Conservation (phyloP, 2,113 vertebrate genomes). For the Ailurus styani region DNA sequence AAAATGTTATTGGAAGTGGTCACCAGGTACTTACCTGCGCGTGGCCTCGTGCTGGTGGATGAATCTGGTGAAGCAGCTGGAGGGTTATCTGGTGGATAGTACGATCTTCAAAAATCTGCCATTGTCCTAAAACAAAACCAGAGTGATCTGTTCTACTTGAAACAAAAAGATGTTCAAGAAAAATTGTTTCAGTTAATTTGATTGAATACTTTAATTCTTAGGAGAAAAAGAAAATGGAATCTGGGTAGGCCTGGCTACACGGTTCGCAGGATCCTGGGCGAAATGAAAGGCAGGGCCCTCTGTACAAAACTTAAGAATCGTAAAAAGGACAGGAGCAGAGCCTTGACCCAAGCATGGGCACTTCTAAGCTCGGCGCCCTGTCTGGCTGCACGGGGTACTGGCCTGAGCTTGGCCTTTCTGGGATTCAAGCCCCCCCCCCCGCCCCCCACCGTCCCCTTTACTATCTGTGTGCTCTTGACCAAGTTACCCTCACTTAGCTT, state of each 20-base stretch:
- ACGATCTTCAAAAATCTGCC: background rate
- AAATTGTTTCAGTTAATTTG: background rate
- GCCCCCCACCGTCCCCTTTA: accelerated
- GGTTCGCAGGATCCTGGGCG: accelerated
- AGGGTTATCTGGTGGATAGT: too few species aligned
- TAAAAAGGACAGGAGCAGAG: background rate
- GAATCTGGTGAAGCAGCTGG: accelerated
- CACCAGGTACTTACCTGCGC: background rate
- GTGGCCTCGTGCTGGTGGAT: too few species aligned
- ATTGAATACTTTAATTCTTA: background rate
- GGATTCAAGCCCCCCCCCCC: accelerated
- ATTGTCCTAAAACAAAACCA: background rate
- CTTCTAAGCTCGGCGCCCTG: accelerated
- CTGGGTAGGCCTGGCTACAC: background rate
- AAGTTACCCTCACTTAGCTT: accelerated
- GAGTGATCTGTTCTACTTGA: background rate
- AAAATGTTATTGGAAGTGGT: background rate
- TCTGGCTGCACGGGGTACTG: accelerated
- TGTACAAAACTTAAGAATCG: background rate
- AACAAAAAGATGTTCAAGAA: background rate
- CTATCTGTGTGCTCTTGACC: background rate
- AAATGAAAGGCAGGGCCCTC: background rate
- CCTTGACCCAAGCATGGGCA: too few species aligned
- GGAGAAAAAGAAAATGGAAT: background rate
- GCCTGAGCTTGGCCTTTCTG: background rate